Conservation (phyloP, 2,888 invertebrate genomes). For the Steinernema scapterisci region DNA sequence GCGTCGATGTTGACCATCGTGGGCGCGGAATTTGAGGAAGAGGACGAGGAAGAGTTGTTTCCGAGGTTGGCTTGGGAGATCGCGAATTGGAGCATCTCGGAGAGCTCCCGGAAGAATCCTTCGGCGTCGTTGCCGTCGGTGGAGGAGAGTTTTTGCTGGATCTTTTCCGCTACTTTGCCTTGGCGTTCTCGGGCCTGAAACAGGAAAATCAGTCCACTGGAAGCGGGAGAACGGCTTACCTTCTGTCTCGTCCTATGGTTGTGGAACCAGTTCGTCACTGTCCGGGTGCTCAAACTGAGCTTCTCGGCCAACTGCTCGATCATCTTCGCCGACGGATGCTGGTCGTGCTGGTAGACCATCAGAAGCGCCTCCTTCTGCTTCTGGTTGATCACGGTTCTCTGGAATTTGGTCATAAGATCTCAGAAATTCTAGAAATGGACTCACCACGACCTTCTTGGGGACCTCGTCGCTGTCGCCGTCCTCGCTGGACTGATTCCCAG, state of each 20-base stretch:
- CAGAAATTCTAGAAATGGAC: neutral
- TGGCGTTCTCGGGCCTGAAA: conserved; percentile 73
- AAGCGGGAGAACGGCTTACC: conserved; percentile 60
- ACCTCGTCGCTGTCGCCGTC: conserved; percentile 12
- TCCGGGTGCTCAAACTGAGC: conserved; percentile 86
- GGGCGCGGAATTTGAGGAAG: neutral
- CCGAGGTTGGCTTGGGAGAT: conserved; percentile 2
- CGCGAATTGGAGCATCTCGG: conserved; percentile 70
- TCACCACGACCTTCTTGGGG: conserved; percentile 25
- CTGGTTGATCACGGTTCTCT: conserved; percentile 93
- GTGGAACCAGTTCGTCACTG: conserved; percentile 99
- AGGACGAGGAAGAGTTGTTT: neutral
- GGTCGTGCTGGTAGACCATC: conserved; percentile 87
- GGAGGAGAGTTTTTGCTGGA: conserved; percentile 13
- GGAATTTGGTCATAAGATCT: conserved; percentile 67
- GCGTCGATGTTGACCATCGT: conserved; percentile 20
- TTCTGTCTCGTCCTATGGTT: conserved; percentile 98
- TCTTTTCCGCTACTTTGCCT: conserved; percentile 43
- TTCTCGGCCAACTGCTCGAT: conserved; percentile 92
- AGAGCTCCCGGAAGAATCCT: conserved; percentile 72
- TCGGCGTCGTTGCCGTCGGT: conserved; percentile 72
- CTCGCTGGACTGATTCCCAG: conserved; percentile 8
- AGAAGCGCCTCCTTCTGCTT: conserved; percentile 95
- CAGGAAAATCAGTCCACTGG: conserved; percentile 34
- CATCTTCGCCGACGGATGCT: conserved; percentile 93